These are phyloP conservation scores for Pachyuromys duprasi DNA, from an alignment of 2,797 vertebrate genomes.

Conservation along the genomic window DNA sequence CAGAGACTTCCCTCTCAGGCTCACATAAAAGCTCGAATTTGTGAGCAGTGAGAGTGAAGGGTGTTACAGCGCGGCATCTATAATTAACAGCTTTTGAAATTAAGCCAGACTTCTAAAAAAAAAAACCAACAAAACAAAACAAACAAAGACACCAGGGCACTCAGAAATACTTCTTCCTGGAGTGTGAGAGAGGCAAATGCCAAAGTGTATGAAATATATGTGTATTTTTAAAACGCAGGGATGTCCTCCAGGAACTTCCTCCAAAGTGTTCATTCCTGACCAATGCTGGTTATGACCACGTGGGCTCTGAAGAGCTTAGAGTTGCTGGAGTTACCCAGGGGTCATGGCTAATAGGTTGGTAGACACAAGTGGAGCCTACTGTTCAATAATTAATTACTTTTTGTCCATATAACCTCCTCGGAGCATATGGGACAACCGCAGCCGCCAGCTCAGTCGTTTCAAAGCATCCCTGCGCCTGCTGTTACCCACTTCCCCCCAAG, in stretches of 20 bases:
- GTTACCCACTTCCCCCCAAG: background rate
- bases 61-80: background rate
- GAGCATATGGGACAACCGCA: background rate
- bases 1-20: background rate
- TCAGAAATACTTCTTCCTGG: background rate
- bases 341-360: constrained; percentile 50
- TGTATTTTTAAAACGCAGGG: constrained; percentile 16
- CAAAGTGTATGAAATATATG: background rate
- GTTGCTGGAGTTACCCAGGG: background rate
- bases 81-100: constrained; percentile 56
- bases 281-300: background rate
- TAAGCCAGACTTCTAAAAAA: constrained; percentile 56
- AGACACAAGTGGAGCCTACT: background rate
- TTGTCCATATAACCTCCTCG: constrained; percentile 12
- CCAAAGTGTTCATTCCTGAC: background rate
- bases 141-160: background rate
- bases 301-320: background rate
- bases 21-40: background rate
- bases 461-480: background rate
- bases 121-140: background rate
- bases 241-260: background rate
- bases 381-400: constrained; percentile 72
- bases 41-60: constrained; percentile 21
- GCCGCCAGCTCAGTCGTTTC: background rate
- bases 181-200: background rate